Evolutionary conservation across 2,888 invertebrate species (phyloP).

Genomic region (Prosopocoilus inquinatus): DNA sequence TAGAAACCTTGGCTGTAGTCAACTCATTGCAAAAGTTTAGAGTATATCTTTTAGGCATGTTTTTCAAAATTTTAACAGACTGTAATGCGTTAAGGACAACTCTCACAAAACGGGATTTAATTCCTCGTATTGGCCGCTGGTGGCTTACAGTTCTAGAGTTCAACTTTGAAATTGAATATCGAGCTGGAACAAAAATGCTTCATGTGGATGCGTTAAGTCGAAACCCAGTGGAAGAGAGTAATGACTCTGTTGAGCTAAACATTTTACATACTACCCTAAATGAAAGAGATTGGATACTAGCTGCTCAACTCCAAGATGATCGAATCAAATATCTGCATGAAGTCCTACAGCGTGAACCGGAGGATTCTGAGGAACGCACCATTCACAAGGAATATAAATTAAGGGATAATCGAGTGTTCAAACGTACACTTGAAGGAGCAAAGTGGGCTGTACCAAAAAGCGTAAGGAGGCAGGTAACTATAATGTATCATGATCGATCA

Average conservation of each 20-base stretch:
- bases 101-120: slow-evolving; percentile 12
- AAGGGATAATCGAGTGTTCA: not conserved
- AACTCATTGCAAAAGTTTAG: no score
- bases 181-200: not conserved
- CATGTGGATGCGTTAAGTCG: slow-evolving; percentile 1
- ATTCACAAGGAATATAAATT: not conserved
- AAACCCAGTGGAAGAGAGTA: not conserved
- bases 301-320: slow-evolving; percentile 4
- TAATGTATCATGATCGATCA: slow-evolving; percentile 39
- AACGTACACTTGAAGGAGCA: not conserved
- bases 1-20: no score
- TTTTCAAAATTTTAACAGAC: slow-evolving; percentile 15
- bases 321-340: not conserved
- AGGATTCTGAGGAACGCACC: not conserved
- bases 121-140: slow-evolving; percentile 13
- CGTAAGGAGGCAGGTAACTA: slow-evolving; percentile 34
- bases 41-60: slow-evolving; percentile 10
- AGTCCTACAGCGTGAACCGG: not conserved
- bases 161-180: not conserved
- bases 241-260: not conserved
- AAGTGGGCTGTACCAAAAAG: slow-evolving; percentile 36
- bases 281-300: slow-evolving; percentile 4
- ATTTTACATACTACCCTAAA: not conserved
- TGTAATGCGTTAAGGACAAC: slow-evolving; percentile 13
- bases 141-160: slow-evolving; percentile 13